Evolutionary conservation across 2,797 vertebrate genomes (phyloP), one percentile per base, ranked within the genome.

Genomic region (Xenentodon cancila): DNA sequence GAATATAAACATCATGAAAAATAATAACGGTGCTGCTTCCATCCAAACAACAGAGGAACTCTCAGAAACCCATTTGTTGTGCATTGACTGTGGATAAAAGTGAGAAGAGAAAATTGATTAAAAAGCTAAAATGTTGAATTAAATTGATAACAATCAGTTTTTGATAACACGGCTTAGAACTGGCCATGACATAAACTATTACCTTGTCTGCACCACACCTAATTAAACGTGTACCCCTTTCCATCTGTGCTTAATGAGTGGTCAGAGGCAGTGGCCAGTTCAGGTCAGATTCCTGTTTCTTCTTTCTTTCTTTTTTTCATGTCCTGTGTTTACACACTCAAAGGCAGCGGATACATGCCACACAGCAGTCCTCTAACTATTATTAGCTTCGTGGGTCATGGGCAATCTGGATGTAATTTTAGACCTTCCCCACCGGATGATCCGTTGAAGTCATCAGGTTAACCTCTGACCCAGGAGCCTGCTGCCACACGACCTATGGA

Each of bases 391-490:
- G 21, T 84, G 85, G 80, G 82, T 79, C 37, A 45, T 79, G 80
- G 69, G 72, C 68, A 79, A 79, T 82, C 68, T 71, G 76, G 57
- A 89, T 77, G 89, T 91, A 91, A 88, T 89, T 88, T 89, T 92
- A 92, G 81, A 90, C 83, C 82, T 67, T 75, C 80, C 79, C 78
- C 83, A n/a, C 65, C 53, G 80, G 89, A 89, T 77, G 77, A 87
- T 90, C 83, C 80, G 69, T 84, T 90, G 85, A 89, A 86, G 87
- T 89, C 88, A 90, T 79, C 59, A 85, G 60, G 40, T 51, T 75
- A 84, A 92, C 90, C 91, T 85, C 85, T 92, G 83, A 91, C 91
- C 89, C 77, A 76, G 71, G 88, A 87, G 65, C 76, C 68, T 61
- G 73, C 75, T 75, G 79, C 72, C 64, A 58, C 67, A 68, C 65